Evolutionary conservation across 1,140 invertebrate genomes (phyloP).

Genomic region (Nasonia giraulti): DNA sequence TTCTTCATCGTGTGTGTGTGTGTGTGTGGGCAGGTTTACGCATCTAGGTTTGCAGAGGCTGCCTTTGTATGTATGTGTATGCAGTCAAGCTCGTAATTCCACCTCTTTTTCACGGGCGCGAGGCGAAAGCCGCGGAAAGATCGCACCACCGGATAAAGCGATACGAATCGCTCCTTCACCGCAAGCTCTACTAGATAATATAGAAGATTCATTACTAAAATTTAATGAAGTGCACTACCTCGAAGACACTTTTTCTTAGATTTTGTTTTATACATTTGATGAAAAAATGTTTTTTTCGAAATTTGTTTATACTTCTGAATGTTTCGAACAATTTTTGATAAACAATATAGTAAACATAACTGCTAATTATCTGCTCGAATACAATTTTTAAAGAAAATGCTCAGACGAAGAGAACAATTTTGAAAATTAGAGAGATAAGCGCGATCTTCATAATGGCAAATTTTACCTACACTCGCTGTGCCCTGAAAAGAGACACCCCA

Average conservation of each 20-base stretch:
- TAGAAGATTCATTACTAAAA: too few relatives aligned
- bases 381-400: too few relatives aligned
- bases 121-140: too few relatives aligned
- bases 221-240: too few relatives aligned
- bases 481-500: not conserved
- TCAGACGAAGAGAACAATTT: slow-evolving; percentile 14
- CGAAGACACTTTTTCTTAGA: too few relatives aligned
- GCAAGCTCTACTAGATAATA: not conserved
- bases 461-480: not conserved
- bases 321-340: too few relatives aligned
- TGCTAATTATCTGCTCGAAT: not conserved
- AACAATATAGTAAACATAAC: too few relatives aligned
- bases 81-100: slow-evolving; percentile 2
- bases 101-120: not conserved
- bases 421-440: slow-evolving; percentile 36
- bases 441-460: slow-evolving; percentile 9
- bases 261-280: too few relatives aligned
- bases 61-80: not conserved
- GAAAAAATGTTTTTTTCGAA: too few relatives aligned
- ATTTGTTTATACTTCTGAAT: too few relatives aligned
- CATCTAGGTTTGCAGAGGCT: not conserved
- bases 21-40: not conserved
- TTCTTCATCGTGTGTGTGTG: not conserved
- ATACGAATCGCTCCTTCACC: slow-evolving; percentile 7
- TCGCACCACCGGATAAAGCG: slow-evolving; percentile 16